Percentiles rank a stretch among this genome's conserved stretches.
phyloP scores from a whole-genome alignment of 2,888 invertebrate genomes.

The Folsomia candida region DNA sequence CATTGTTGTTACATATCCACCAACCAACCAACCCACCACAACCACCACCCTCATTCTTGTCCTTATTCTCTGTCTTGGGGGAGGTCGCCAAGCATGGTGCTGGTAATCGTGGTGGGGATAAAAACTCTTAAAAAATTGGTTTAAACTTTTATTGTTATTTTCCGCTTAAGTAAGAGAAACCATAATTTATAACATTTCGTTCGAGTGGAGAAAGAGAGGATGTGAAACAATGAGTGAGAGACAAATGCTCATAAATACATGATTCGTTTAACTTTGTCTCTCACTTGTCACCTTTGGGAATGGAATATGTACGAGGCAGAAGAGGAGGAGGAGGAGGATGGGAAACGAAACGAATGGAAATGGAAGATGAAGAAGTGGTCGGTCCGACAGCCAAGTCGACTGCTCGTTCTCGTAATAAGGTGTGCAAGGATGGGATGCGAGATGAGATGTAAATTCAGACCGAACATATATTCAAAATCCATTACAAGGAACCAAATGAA shows the following conservation, averaged over 20 bases:
- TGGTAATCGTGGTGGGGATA: background rate
- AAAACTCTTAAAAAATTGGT: background rate
- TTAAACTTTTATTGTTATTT: background rate
- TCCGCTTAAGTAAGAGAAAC: too few species aligned
- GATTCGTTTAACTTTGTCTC: slow-evolving; percentile 9
- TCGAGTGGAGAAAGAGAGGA: too few species aligned
- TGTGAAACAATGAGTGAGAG: background rate
- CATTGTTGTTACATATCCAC: too few species aligned
- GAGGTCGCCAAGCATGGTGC: background rate
- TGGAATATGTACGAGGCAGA: background rate
- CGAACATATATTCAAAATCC: too few species aligned
- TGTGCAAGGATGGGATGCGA: too few species aligned
- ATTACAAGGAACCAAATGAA: too few species aligned
- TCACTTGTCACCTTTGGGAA: background rate
- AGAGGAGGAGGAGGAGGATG: slow-evolving; percentile 6
- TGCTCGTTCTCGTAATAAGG: too few species aligned
- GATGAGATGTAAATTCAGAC: background rate
- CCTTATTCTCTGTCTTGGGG: background rate
- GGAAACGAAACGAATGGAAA: background rate
- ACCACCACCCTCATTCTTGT: background rate
- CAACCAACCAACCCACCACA: background rate
- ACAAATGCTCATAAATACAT: background rate
- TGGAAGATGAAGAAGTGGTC: slow-evolving; percentile 3
- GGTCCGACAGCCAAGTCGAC: too few species aligned
- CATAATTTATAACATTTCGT: too few species aligned